Percentiles rank a stretch among this genome's conserved stretches.
Evolutionary conservation across 2,113 vertebrate species (phyloP).

Genomic region (Lamprotornis superbus): DNA sequence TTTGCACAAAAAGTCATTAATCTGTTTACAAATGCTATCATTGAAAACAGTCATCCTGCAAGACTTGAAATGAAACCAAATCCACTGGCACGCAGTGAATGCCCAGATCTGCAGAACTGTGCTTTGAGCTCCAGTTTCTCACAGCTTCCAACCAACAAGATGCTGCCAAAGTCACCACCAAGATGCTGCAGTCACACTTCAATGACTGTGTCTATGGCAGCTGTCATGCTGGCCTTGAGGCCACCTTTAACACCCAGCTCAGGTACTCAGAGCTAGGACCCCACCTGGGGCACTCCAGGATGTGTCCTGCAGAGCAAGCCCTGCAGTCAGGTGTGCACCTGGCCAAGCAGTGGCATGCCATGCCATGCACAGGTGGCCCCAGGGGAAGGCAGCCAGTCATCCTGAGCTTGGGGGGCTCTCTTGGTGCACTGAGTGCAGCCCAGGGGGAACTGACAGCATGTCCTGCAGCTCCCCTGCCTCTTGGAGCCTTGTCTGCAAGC

Average conservation of each 20-base stretch:
- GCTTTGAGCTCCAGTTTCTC: not conserved
- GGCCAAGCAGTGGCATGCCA: not conserved
- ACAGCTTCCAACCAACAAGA: not conserved
- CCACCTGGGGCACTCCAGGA: not conserved
- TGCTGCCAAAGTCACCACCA: not conserved
- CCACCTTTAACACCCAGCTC: not conserved
- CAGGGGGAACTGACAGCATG: not conserved
- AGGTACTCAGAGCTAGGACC: not conserved
- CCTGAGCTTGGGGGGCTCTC: not conserved
- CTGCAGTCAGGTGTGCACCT: accelerated
- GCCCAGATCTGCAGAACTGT: not conserved
- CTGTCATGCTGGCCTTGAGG: accelerated
- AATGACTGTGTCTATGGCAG: not conserved
- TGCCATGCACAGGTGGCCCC: accelerated
- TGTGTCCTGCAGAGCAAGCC: not conserved
- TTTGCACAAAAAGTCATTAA: not conserved
- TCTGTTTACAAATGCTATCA: not conserved
- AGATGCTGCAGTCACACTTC: not conserved
- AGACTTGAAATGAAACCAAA: not conserved
- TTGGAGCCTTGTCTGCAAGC: not conserved
- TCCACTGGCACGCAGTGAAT: accelerated
- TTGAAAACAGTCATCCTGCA: not conserved
- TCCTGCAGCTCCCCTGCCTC: not conserved
- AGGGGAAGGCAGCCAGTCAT: not conserved
- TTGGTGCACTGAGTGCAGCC: accelerated